Percentiles rank a stretch among this genome's conserved stretches.
Conservation (phyloP, 1,140 invertebrate genomes). For the Drosophila paulistorum region DNA sequence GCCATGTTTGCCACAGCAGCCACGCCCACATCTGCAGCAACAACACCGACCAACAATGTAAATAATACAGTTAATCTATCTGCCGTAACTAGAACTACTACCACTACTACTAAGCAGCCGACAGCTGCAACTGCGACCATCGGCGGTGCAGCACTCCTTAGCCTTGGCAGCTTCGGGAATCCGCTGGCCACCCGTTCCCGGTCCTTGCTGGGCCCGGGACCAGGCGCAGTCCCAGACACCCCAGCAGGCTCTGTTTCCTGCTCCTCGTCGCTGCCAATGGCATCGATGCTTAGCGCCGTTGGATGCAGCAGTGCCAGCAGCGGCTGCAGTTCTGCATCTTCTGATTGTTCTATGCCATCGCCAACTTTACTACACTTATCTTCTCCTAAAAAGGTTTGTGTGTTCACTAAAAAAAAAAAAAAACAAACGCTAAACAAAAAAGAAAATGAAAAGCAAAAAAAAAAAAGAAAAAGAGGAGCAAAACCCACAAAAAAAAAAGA, state of each 20-base stretch:
- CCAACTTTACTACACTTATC: constrained; percentile 83
- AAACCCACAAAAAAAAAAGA: constrained; percentile 38
- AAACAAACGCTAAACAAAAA: constrained; percentile 36
- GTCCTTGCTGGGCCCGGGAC: constrained; percentile 50
- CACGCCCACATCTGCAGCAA: constrained; percentile 72
- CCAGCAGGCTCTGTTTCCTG: background rate
- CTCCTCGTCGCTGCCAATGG: constrained; percentile 18
- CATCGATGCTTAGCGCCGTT: constrained; percentile 30
- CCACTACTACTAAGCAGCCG: constrained; percentile 75
- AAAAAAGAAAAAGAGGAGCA: constrained; percentile 34
- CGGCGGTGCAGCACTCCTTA: constrained; percentile 32
- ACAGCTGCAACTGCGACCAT: constrained; percentile 51
- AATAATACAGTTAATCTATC: constrained; percentile 82
- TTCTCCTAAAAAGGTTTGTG: constrained; percentile 83
- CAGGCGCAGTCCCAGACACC: background rate
- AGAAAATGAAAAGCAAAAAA: constrained; percentile 32
- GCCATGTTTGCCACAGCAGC: constrained; percentile 72
- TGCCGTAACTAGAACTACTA: constrained; percentile 82
- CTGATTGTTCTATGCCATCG: constrained; percentile 83
- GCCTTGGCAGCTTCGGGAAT: constrained; percentile 25
- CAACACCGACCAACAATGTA: constrained; percentile 78
- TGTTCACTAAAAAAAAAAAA: constrained; percentile 73
- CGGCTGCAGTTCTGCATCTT: constrained; percentile 82
- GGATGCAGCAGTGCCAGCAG: constrained; percentile 74
- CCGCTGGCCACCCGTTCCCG: constrained; percentile 4